These are phyloP conservation scores for Bombus breviceps DNA, from an alignment of 1,140 invertebrate species.

Conservation along the genomic window DNA sequence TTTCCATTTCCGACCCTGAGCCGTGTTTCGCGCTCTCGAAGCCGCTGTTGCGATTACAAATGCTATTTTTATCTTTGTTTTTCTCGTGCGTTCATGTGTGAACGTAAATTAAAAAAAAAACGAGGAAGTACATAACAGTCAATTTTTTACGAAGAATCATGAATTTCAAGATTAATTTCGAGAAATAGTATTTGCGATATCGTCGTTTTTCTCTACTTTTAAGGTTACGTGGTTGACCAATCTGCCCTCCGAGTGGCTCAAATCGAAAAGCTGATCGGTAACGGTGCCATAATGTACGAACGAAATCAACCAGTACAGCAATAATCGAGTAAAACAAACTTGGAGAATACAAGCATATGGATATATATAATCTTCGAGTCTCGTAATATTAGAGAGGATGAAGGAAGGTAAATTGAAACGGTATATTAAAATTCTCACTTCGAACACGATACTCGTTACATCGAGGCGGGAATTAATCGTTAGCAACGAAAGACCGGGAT, in stretches of 20 bases:
- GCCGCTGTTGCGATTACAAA: background rate
- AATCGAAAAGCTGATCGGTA: too few species aligned
- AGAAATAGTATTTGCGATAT: too few species aligned
- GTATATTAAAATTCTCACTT: background rate
- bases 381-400: background rate
- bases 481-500: constrained; percentile 1
- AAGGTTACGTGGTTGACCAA: too few species aligned
- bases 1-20: too few species aligned
- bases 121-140: too few species aligned
- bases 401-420: background rate
- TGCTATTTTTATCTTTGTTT: background rate
- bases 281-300: background rate
- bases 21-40: too few species aligned
- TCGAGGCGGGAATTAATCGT: background rate
- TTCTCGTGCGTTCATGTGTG: too few species aligned
- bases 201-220: too few species aligned
- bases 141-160: too few species aligned
- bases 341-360: background rate
- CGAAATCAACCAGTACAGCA: background rate
- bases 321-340: background rate
- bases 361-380: background rate
- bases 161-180: too few species aligned
- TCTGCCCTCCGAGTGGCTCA: too few species aligned
- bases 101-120: too few species aligned
- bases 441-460: background rate